A percentile compares a stretch with the other conserved stretches of the same genome.
Evolutionary conservation across 2,888 invertebrate species (phyloP).

Genomic region (Agrochola litura): DNA sequence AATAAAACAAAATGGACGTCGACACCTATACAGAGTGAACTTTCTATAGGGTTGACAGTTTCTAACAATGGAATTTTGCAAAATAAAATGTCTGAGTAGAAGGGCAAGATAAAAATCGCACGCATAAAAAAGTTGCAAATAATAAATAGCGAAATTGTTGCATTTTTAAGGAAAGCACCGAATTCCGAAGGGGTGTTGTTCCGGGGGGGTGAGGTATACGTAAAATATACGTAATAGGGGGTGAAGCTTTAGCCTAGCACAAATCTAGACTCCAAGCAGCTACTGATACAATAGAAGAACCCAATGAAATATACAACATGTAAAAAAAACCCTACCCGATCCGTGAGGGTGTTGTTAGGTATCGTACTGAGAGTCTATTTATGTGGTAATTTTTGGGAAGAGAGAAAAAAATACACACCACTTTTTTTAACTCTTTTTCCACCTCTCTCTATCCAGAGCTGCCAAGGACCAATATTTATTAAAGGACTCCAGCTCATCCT

Average conservation of each 20-base stretch:
- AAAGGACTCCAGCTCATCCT: no score
- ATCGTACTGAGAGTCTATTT: no score
- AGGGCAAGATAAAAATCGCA: neutral
- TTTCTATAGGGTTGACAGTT: slow-evolving; percentile 9
- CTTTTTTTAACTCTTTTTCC: no score
- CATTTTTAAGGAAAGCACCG: neutral
- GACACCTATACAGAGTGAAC: slow-evolving; percentile 25
- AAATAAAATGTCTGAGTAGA: neutral
- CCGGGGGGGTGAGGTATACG: neutral
- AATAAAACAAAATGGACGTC: slow-evolving; percentile 57
- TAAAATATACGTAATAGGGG: neutral
- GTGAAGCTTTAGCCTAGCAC: neutral
- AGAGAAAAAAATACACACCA: no score
- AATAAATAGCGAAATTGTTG: neutral
- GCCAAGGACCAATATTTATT: no score
- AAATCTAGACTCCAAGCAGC: neutral
- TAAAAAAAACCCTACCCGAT: no score
- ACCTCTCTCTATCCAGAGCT: no score
- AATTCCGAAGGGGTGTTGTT: no score
- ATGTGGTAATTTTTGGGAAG: no score
- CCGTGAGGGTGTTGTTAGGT: no score
- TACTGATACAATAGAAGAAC: neutral
- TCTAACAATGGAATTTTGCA: neutral
- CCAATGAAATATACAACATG: neutral
- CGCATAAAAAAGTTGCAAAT: neutral